Percentiles rank a stretch among this genome's conserved stretches.
phyloP scores from a whole-genome alignment of 1,140 invertebrate genomes.

The Zaprionus kolodkinae region DNA sequence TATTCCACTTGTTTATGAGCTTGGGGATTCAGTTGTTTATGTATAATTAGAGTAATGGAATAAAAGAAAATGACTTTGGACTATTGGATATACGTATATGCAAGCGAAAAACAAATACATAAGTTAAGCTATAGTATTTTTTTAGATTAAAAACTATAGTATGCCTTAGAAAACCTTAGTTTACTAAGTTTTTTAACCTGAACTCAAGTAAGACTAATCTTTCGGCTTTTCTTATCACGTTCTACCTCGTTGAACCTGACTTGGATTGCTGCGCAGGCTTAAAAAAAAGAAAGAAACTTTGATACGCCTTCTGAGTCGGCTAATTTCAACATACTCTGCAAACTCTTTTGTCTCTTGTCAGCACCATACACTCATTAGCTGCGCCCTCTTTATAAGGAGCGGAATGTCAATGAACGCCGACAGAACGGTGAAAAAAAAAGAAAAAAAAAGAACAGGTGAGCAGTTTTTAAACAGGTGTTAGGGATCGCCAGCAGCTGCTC shows the following conservation, averaged over 20 bases:
- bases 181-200: not conserved
- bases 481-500: conserved; percentile 20
- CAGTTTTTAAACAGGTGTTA: conserved; percentile 15
- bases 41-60: conserved; percentile 39
- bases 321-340: conserved; percentile 65
- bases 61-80: conserved; percentile 29
- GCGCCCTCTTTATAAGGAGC: conserved; percentile 10
- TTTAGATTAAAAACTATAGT: not conserved
- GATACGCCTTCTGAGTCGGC: conserved; percentile 71
- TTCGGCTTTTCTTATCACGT: not conserved
- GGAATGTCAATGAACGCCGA: conserved; percentile 65
- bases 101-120: not conserved
- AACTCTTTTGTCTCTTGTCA: conserved; percentile 51
- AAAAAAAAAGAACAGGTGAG: not conserved
- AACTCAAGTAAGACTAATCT: not conserved
- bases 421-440: not conserved
- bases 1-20: conserved; percentile 21
- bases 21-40: conserved; percentile 37
- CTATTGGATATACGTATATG: not conserved
- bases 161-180: not conserved
- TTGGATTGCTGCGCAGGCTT: conserved; percentile 15
- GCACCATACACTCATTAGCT: conserved; percentile 54
- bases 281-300: conserved; percentile 30
- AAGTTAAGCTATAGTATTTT: not conserved
- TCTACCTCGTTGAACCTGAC: conserved; percentile 40